Base-by-base conservation (phyloP, 2,888 invertebrate species). In the Pristionchus exspectatus region DNA sequence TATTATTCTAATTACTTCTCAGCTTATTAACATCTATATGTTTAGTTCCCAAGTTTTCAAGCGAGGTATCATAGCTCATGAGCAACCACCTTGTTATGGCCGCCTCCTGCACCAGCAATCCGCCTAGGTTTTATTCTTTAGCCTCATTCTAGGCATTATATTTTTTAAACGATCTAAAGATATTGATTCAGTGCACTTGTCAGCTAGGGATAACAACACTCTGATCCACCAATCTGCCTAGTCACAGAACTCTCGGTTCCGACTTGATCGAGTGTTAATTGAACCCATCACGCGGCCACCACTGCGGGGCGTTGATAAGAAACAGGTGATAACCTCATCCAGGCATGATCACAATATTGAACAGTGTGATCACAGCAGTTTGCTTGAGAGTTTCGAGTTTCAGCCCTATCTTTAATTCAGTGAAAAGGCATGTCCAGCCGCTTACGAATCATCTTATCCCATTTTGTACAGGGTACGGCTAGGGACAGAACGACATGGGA, bases 1-100 rank as follows among this genome's bases (percentile, higher is more conserved):
- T 44, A 74, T 81, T 81, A 77, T 27, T 54, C n/a, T 74, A 74
- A 7, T 74, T 74, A 74, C 4, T 74, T n/a, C n/a, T n/a, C n/a
- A n/a, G 14, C 33, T 38, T 18, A 33, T 63, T n/a, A n/a, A 50
- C 12, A 9, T 50, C 10, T 5, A 38, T 38, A 5, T 38, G n/a
- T 38, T 38, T 38, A 38, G 38, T 38, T 38, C 3, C 38, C 38
- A 38, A 38, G 38, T n/a, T n/a, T n/a, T n/a, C n/a, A n/a, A n/a
- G n/a, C n/a, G n/a, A n/a, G n/a, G n/a, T n/a, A n/a, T n/a, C n/a
- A n/a, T 5, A 44, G 44, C 44, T 44, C 44, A 3, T 5, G 44
- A 44, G 4, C 9, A 5, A 44, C 9, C 44, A 9, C 9, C 44
- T 44, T 3, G 44, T 44, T 44, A 44, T 44, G 44, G 44, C 44